Conservation (phyloP, 2,888 invertebrate species). For the Tenthredo mesomela region DNA sequence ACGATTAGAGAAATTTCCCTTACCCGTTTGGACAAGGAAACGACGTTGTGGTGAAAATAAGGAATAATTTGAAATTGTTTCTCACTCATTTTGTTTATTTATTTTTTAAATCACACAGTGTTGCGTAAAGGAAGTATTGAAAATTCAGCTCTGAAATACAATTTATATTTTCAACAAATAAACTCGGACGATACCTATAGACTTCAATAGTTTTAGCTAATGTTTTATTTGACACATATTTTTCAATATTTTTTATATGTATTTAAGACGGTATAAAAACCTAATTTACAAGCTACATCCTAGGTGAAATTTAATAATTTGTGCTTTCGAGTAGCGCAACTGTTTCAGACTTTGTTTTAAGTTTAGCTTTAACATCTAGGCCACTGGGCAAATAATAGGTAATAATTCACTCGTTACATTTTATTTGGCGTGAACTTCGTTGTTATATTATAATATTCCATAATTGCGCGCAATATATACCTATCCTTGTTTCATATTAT, state of each 20-base stretch:
- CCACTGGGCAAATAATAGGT: slow-evolving; percentile 61
- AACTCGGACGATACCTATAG: slow-evolving; percentile 12
- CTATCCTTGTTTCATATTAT: slow-evolving; percentile 53
- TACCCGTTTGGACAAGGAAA: not conserved
- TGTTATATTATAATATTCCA: slow-evolving; percentile 59
- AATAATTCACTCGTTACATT: slow-evolving; percentile 57
- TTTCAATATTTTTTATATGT: slow-evolving; percentile 55
- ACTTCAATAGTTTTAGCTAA: slow-evolving; percentile 54
- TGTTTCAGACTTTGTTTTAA: slow-evolving; percentile 52
- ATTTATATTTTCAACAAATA: slow-evolving; percentile 27
- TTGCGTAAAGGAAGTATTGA: not conserved
- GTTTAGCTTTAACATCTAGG: slow-evolving; percentile 58
- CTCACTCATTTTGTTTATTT: slow-evolving; percentile 40
- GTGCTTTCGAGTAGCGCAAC: slow-evolving; percentile 57
- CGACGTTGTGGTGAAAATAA: not conserved
- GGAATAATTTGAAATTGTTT: not conserved
- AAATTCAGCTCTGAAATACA: slow-evolving; percentile 7
- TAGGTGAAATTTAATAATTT: slow-evolving; percentile 40
- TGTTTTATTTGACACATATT: slow-evolving; percentile 61
- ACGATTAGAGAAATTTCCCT: not conserved
- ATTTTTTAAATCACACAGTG: slow-evolving; percentile 10
- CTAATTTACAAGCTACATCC: slow-evolving; percentile 61
- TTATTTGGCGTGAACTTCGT: slow-evolving; percentile 66
- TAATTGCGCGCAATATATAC: slow-evolving; percentile 54
- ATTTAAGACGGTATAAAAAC: slow-evolving; percentile 67